These are phyloP conservation scores for Tetragonula clypearis DNA, from an alignment of 1,140 invertebrate species.

Conservation along the genomic window DNA sequence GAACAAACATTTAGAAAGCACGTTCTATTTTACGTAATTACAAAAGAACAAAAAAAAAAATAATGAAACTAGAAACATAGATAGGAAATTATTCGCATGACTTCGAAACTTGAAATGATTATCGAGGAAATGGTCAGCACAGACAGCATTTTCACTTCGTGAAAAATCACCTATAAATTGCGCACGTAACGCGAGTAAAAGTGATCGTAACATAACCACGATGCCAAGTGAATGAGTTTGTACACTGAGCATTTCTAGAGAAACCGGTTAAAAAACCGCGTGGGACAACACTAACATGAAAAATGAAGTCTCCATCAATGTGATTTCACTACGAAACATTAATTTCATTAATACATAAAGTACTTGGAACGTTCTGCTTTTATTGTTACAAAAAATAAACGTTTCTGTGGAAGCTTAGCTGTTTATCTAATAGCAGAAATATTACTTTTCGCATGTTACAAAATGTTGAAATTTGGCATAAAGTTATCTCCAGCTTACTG, in stretches of 20 bases:
- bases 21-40: not conserved
- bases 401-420: too few species aligned
- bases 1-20: too few species aligned
- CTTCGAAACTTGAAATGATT: not conserved
- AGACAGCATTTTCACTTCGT: not conserved
- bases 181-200: not conserved
- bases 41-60: too few species aligned
- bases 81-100: not conserved
- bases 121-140: not conserved
- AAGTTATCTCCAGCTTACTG: too few species aligned
- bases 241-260: not conserved
- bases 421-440: too few species aligned
- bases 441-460: too few species aligned
- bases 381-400: too few species aligned
- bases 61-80: not conserved
- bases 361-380: too few species aligned
- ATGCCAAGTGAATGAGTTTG: not conserved
- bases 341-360: not conserved
- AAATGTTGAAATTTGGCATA: too few species aligned
- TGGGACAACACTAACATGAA: not conserved
- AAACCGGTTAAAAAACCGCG: not conserved
- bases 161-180: not conserved
- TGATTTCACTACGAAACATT: not conserved
- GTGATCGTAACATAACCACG: not conserved
- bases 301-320: not conserved